phyloP scores from a whole-genome alignment of 2,797 vertebrate genomes.

The Enteromius treurensis region DNA sequence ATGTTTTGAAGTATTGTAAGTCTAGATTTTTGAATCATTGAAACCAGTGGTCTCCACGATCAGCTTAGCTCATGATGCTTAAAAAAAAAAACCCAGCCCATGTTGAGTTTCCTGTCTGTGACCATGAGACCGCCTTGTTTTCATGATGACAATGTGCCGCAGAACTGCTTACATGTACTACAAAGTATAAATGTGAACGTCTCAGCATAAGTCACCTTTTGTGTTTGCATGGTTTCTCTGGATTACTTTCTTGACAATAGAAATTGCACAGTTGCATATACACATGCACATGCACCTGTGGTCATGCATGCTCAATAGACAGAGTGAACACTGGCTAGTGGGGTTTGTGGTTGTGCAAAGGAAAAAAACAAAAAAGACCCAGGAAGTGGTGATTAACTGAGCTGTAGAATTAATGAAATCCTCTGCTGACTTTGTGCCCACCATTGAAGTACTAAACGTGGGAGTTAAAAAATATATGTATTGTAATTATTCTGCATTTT shows the following conservation, averaged over 20 bases:
- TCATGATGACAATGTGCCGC: too few relatives aligned
- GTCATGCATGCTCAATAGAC: neutral
- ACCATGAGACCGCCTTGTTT: neutral
- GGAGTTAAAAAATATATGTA: neutral
- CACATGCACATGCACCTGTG: conserved; percentile 3
- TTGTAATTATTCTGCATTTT: neutral
- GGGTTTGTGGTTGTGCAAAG: conserved; percentile 27
- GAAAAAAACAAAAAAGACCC: neutral
- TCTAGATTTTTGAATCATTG: neutral
- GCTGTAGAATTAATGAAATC: neutral
- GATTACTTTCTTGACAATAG: neutral
- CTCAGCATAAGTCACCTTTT: neutral
- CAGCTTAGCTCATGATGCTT: neutral
- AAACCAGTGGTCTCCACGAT: neutral
- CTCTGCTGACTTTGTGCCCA: neutral
- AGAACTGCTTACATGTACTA: neutral
- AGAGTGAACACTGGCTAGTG: neutral
- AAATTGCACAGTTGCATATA: conserved; percentile 6
- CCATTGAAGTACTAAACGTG: neutral
- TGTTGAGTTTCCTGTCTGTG: neutral
- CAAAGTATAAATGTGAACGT: neutral
- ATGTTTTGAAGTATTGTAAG: neutral
- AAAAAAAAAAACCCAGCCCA: neutral
- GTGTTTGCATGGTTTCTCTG: neutral
- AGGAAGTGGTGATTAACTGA: conserved; percentile 13